phyloP scores from a whole-genome alignment of 2,888 invertebrate genomes.

The Stenolophus ochropezus region DNA sequence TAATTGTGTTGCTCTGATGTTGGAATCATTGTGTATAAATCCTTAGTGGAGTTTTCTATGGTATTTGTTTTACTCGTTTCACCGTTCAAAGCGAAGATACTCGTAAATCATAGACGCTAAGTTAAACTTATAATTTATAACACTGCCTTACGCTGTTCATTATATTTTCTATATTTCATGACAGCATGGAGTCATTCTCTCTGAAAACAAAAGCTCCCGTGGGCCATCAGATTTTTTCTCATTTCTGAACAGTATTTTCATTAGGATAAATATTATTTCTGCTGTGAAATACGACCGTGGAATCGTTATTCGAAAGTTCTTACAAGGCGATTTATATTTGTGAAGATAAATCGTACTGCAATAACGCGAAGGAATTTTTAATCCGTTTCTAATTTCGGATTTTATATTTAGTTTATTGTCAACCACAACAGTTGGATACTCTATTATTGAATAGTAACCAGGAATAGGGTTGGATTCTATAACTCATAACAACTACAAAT shows the following conservation, averaged over 20 bases:
- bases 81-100: constrained; percentile 7
- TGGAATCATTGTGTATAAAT: neutral
- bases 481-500: too few species aligned
- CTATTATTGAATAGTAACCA: too few species aligned
- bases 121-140: constrained; percentile 42
- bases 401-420: too few species aligned
- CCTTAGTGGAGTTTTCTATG: neutral
- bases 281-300: neutral
- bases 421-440: too few species aligned
- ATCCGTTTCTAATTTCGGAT: too few species aligned
- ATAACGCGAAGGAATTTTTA: too few species aligned
- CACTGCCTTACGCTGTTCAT: constrained; percentile 4
- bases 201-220: neutral
- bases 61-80: constrained; percentile 4
- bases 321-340: too few species aligned
- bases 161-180: constrained; percentile 31
- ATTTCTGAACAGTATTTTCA: neutral
- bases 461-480: too few species aligned
- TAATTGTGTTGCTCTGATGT: neutral
- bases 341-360: too few species aligned
- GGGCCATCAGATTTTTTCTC: neutral
- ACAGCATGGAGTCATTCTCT: neutral
- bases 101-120: constrained; percentile 31
- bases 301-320: neutral
- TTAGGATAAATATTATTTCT: neutral